phyloP scores from a whole-genome alignment of 2,888 invertebrate genomes.

The Lymantria dispar region DNA sequence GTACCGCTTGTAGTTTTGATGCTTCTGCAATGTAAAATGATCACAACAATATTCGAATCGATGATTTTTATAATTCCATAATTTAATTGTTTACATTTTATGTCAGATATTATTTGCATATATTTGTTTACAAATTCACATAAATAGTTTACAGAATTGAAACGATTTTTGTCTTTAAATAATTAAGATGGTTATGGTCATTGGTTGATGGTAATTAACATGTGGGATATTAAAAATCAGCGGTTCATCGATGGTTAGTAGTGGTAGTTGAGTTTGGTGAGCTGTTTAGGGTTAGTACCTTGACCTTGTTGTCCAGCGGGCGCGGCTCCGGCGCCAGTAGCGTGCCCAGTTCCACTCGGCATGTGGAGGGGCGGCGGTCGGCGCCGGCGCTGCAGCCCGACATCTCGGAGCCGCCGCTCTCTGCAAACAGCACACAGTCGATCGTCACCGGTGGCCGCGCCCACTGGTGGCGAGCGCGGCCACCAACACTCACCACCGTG shows the following conservation, averaged over 20 bases:
- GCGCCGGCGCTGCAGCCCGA: slow-evolving; percentile 64
- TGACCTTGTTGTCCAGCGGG: slow-evolving; percentile 87
- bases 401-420: slow-evolving; percentile 71
- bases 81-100: too few species aligned
- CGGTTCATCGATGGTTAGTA: background rate
- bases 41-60: slow-evolving; percentile 18
- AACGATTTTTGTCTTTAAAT: too few species aligned
- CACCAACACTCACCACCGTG: slow-evolving; percentile 47
- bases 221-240: background rate
- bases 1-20: slow-evolving; percentile 21
- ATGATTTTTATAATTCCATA: too few species aligned
- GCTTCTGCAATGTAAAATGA: slow-evolving; percentile 24
- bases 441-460: slow-evolving; percentile 42
- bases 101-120: too few species aligned
- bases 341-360: slow-evolving; percentile 84
- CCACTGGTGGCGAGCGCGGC: slow-evolving; percentile 43
- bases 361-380: slow-evolving; percentile 69
- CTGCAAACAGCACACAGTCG: slow-evolving; percentile 48
- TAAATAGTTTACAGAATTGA: too few species aligned
- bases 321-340: slow-evolving; percentile 86
- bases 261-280: background rate
- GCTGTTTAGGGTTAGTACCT: slow-evolving; percentile 73
- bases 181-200: too few species aligned
- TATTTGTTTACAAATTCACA: too few species aligned
- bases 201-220: too few species aligned